Evolutionary conservation across 2,888 invertebrate species (phyloP).

Genomic region (Epinotia brunnichana): DNA sequence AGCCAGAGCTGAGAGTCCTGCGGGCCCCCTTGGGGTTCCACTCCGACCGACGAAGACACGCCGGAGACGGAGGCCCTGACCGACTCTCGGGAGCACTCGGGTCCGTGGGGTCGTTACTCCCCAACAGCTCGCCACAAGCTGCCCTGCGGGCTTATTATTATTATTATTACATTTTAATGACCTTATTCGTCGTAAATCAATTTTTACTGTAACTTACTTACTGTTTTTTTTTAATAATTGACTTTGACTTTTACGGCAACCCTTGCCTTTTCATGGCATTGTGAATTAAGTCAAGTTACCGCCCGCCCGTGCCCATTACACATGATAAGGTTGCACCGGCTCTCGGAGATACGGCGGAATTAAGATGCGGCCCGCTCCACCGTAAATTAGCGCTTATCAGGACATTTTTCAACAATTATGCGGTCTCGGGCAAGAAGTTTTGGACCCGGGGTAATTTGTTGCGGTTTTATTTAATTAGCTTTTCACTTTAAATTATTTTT

Average conservation of each 20-base stretch:
- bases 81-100: too few species aligned
- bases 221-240: too few species aligned
- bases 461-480: conserved; percentile 35
- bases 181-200: too few species aligned
- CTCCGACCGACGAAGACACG: too few species aligned
- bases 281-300: conserved; percentile 6
- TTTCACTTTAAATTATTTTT: conserved; percentile 1
- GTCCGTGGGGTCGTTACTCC: too few species aligned
- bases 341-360: conserved; percentile 24
- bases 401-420: conserved; percentile 53
- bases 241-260: background rate
- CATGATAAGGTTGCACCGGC: conserved; percentile 13
- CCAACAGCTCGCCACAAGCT: too few species aligned
- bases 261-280: background rate
- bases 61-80: too few species aligned
- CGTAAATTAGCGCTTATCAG: conserved; percentile 76
- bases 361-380: conserved; percentile 57
- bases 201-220: too few species aligned
- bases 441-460: conserved; percentile 23
- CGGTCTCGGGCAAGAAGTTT: conserved; percentile 50
- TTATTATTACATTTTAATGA: too few species aligned
- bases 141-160: too few species aligned
- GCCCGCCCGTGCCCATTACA: conserved; percentile 8
- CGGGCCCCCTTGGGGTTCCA: too few species aligned
- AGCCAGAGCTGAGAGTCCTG: too few species aligned